Base-by-base conservation (phyloP, 2,888 invertebrate species). In the Bhutanitis thaidina region DNA sequence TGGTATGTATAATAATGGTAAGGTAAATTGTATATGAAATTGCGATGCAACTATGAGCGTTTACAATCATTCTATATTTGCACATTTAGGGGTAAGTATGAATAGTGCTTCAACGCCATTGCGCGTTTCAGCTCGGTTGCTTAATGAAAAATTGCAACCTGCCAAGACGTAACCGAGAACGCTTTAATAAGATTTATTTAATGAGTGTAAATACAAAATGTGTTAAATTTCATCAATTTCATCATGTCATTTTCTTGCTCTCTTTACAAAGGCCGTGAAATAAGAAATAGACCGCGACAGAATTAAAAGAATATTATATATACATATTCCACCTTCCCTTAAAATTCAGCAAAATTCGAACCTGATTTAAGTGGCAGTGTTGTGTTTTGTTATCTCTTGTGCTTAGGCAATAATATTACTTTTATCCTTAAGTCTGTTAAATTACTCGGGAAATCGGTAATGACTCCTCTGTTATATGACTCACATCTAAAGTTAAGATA, bases 81-180 rank as follows among this genome's bases (percentile, higher is more conserved):
- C 8, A 27, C 20, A 25, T 27, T 39, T 27, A 20, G 25, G 8
- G n/a, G n/a, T n/a, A n/a, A n/a, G 39, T 39, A 27, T 38, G 16
- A 38, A 16, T 51, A 47, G 50, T 56, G 54, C 36, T 43, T 49
- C 57, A 32, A 32, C 7, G 32, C 12, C 7, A 4, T 12, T 32
- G 12, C 32, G 7, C 12, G 60, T 59, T 64, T 12, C n/a, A 60
- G 64, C 56, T 48, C 57, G 62, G 59, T 61, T 61, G 50, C 57
- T 60, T 72, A 72, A 72, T 74, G 69, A 76, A 75, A 75, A 74
- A 72, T 74, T 71, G 74, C 73, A 20, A 39, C 25, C 39, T 32
- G 1, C 32, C 32, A 20, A 44, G 36, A 36, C 15, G 36, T 36
- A 36, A 44, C 15, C 44, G 36, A n/a, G 44, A 14, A 8, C 69